phyloP scores from a whole-genome alignment of 1,140 invertebrate species.

The Conus betulinus region DNA sequence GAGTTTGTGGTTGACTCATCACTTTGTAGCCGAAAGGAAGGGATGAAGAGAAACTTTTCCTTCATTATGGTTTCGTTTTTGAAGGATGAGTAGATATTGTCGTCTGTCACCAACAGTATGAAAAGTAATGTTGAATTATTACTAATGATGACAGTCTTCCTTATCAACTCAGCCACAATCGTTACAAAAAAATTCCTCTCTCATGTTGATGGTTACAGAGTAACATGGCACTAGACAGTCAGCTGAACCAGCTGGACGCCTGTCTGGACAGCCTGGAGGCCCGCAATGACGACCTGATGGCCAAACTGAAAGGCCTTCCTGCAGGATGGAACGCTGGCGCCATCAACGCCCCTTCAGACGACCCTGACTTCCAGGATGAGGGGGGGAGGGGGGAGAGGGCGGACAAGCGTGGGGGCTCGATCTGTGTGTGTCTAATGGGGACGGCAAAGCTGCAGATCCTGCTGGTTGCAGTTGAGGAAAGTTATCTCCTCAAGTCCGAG shows the following conservation, averaged over 20 bases:
- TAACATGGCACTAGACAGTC: constrained; percentile 82
- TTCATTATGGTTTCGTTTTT: too few species aligned
- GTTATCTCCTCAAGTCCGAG: too few species aligned
- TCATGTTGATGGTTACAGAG: constrained; percentile 77
- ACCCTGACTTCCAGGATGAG: not conserved
- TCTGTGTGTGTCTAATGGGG: not conserved
- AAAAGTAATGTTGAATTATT: too few species aligned
- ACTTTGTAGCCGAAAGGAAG: too few species aligned
- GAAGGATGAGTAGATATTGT: too few species aligned
- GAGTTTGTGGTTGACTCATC: too few species aligned
- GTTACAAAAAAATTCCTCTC: not conserved
- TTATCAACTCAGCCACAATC: too few species aligned
- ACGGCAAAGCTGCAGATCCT: not conserved
- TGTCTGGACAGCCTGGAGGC: constrained; percentile 87
- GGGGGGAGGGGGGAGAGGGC: not conserved
- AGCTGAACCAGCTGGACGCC: constrained; percentile 86
- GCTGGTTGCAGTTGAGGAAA: too few species aligned
- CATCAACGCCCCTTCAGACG: not conserved
- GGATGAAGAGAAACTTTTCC: too few species aligned
- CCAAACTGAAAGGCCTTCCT: constrained; percentile 21
- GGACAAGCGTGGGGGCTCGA: not conserved
- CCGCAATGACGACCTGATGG: constrained; percentile 85
- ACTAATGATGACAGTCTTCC: too few species aligned
- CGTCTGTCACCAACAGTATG: too few species aligned
- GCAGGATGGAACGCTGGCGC: not conserved